These are phyloP conservation scores for Hermaeophaga mercurialis DNA, from an alignment of 2,888 invertebrate species.

Conservation along the genomic window DNA sequence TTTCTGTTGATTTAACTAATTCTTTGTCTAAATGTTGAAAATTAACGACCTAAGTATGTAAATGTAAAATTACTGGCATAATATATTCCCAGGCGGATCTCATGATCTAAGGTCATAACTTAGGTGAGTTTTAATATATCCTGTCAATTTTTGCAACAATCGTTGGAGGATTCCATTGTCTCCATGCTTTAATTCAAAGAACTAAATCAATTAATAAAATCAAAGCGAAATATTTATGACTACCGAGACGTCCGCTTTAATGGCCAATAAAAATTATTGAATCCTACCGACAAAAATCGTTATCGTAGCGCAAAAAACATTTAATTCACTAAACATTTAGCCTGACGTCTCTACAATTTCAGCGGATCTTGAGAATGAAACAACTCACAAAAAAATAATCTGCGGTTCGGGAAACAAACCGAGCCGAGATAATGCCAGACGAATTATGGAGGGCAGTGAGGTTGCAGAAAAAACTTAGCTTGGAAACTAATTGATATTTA, in stretches of 20 bases:
- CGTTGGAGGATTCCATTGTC: constrained; percentile 16
- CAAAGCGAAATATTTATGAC: constrained; percentile 32
- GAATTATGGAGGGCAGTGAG: constrained; percentile 24
- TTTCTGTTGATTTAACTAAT: no score
- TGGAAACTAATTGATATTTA: no score
- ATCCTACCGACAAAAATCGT: constrained; percentile 25
- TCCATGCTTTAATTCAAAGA: constrained; percentile 22
- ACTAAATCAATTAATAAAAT: constrained; percentile 34
- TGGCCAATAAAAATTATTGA: constrained; percentile 33
- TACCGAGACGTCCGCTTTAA: constrained; percentile 24
- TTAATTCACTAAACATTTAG: constrained; percentile 38
- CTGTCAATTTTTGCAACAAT: constrained; percentile 23
- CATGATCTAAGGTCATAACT: constrained; percentile 25
- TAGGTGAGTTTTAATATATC: constrained; percentile 24
- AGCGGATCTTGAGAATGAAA: constrained; percentile 28
- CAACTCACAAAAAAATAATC: constrained; percentile 26
- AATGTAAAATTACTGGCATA: no score
- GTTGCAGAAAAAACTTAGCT: no score
- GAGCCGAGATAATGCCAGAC: constrained; percentile 27
- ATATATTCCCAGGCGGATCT: no score
- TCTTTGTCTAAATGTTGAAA: no score
- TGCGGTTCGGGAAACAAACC: constrained; percentile 28
- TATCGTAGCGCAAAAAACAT: constrained; percentile 34
- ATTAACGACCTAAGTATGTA: no score
- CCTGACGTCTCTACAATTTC: constrained; percentile 39